These are phyloP conservation scores for Habrosyne pyritoides DNA, from an alignment of 2,888 invertebrate genomes.

Conservation along the genomic window DNA sequence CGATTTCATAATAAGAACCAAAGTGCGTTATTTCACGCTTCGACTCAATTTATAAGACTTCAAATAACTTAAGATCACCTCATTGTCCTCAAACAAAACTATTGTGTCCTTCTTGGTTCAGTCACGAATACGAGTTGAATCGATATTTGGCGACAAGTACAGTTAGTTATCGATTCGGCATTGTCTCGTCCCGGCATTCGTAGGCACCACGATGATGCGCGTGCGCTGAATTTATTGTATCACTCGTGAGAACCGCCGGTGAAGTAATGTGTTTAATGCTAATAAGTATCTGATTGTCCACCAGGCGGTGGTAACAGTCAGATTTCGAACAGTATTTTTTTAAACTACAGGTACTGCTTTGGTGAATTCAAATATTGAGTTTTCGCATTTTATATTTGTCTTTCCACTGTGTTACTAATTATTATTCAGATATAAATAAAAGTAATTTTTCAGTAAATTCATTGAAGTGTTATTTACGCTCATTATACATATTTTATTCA, in stretches of 20 bases:
- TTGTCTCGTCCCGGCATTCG: slow-evolving; percentile 71
- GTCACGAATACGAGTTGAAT: slow-evolving; percentile 45
- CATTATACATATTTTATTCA: too few relatives aligned
- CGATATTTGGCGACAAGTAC: slow-evolving; percentile 71
- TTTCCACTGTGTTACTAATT: too few relatives aligned
- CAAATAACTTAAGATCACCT: not conserved
- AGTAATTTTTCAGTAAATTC: too few relatives aligned
- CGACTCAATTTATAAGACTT: not conserved
- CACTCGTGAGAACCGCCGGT: slow-evolving; percentile 70
- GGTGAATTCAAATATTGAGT: too few relatives aligned
- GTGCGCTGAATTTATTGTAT: slow-evolving; percentile 65
- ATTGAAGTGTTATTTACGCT: too few relatives aligned
- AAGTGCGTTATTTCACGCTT: not conserved
- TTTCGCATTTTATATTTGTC: too few relatives aligned
- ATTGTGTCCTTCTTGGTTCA: slow-evolving; percentile 43
- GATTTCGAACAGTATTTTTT: not conserved
- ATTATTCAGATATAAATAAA: too few relatives aligned
- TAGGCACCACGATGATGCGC: slow-evolving; percentile 48
- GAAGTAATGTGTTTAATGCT: slow-evolving; percentile 56
- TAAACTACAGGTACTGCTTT: not conserved
- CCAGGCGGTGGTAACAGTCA: not conserved
- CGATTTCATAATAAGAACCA: not conserved
- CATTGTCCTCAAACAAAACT: slow-evolving; percentile 10
- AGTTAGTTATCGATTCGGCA: slow-evolving; percentile 79
- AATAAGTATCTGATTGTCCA: slow-evolving; percentile 35